Evolutionary conservation across 2,113 vertebrate species (phyloP), one percentile per base, ranked within the genome.

Genomic region (Catagonus wagneri): DNA sequence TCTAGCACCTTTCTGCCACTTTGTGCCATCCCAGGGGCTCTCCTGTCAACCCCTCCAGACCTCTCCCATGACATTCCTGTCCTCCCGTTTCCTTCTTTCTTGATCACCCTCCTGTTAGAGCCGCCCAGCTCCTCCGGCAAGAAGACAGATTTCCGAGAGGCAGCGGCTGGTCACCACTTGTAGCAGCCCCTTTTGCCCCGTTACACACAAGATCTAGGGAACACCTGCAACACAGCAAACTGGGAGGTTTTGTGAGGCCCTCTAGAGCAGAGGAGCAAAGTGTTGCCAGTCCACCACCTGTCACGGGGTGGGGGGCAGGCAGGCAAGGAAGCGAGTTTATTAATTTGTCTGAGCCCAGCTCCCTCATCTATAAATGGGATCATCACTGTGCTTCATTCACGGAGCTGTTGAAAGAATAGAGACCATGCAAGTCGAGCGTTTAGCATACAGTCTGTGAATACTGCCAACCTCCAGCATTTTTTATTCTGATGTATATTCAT

Each of bases 391-490:
- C 4, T 29, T 34, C 23, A 16, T 60, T 69, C n/a, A 16, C 66
- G 94, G 54, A 6, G 22, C 8, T 69, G 25, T 27, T 15, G 27
- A 78, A 58, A 84, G 81, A n/a, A 66, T 60, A 27, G 19, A 25
- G 54, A 65, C 15, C 34, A 3, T 10, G 60, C 23, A 25, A 3
- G 23, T 1, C 5, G 6, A 34, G 19, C 5, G 0, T 19, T 54
- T 9, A 20, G 34, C 22, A 19, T 29, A 72, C 25, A 16, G n/a
- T 27, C 39, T 56, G 13, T 22, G 29, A 25, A 32, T 9, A 19
- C 29, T 1, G 27, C 58, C 39, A 68, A 4, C 19, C 52, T 60
- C 72, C 22, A 10, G 52, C 10, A 12, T 0, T 34, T 52, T 60
- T 60, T 11, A 39, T 16, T 81, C 72, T 63, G 3, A 27, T 7